Conservation (phyloP, 2,888 invertebrate species). For the Harpalus rufipes region DNA sequence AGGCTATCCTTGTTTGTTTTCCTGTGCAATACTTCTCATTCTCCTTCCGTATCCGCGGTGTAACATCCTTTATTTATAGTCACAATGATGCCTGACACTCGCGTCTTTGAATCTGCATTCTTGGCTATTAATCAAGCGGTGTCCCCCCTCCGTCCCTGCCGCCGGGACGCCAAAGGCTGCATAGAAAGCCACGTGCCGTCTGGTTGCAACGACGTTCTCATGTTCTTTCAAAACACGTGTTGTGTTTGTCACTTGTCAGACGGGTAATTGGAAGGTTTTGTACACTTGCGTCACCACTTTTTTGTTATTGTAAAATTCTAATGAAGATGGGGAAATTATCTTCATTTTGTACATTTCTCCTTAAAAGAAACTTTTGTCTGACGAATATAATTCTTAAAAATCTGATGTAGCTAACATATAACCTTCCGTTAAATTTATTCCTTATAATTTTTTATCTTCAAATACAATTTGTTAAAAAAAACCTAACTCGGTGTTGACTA, state of each 20-base stretch:
- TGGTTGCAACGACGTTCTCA: constrained; percentile 10
- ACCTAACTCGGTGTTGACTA: too few species aligned
- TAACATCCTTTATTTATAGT: constrained; percentile 61
- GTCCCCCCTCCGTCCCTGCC: neutral
- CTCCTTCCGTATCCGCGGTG: neutral
- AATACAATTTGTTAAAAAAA: too few species aligned
- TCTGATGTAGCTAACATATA: too few species aligned
- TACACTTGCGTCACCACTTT: neutral
- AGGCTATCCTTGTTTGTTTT: too few species aligned
- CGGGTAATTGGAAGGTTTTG: constrained; percentile 5
- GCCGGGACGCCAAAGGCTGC: constrained; percentile 21
- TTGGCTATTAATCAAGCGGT: constrained; percentile 64
- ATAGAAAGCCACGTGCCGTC: constrained; percentile 36
- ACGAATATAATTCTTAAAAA: neutral
- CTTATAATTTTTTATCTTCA: too few species aligned
- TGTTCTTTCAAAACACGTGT: constrained; percentile 56
- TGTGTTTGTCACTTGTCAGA: constrained; percentile 50
- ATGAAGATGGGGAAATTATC: neutral
- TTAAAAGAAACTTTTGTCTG: neutral
- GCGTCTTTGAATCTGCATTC: constrained; percentile 66
- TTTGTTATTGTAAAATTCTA: neutral
- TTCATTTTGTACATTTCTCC: neutral
- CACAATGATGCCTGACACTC: constrained; percentile 64
- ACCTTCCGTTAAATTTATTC: too few species aligned
- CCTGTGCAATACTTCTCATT: neutral